phyloP scores from a whole-genome alignment of 2,113 vertebrate genomes.

The Procavia capensis region DNA sequence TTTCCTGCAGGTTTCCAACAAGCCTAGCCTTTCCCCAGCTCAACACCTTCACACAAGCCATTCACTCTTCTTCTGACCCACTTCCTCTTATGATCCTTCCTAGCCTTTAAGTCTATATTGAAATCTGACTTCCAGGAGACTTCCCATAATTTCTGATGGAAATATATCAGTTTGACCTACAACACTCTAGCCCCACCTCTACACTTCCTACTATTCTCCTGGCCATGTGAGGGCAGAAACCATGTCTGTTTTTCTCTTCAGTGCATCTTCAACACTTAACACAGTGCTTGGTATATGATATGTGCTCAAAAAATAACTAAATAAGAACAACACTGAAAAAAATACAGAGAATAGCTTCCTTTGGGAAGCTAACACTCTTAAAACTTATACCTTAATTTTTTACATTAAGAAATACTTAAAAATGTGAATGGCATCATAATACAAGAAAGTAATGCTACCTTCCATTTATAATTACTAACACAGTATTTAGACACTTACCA shows the following conservation, averaged over 20 bases:
- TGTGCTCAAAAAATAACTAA: not conserved
- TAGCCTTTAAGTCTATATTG: not conserved
- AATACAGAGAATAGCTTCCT: not conserved
- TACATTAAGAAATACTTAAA: constrained; percentile 24
- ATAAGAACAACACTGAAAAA: not conserved
- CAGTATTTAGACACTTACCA: constrained; percentile 86
- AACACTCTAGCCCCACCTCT: not conserved
- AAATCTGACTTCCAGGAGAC: not conserved
- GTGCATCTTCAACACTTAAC: not conserved
- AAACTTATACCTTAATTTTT: not conserved
- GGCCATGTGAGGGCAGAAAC: not conserved
- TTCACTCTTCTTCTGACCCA: not conserved
- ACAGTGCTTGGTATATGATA: not conserved
- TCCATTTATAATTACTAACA: not conserved
- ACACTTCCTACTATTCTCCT: not conserved
- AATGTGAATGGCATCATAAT: not conserved
- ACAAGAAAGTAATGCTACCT: not conserved
- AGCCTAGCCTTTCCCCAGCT: not conserved
- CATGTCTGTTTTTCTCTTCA: not conserved
- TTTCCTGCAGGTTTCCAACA: not conserved
- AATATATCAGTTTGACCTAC: not conserved
- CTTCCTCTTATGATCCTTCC: not conserved
- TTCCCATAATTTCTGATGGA: not conserved
- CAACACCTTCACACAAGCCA: fast-evolving
- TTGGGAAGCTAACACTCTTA: not conserved